phyloP scores from a whole-genome alignment of 2,113 vertebrate species.

The Ctenodactylus gundi region DNA sequence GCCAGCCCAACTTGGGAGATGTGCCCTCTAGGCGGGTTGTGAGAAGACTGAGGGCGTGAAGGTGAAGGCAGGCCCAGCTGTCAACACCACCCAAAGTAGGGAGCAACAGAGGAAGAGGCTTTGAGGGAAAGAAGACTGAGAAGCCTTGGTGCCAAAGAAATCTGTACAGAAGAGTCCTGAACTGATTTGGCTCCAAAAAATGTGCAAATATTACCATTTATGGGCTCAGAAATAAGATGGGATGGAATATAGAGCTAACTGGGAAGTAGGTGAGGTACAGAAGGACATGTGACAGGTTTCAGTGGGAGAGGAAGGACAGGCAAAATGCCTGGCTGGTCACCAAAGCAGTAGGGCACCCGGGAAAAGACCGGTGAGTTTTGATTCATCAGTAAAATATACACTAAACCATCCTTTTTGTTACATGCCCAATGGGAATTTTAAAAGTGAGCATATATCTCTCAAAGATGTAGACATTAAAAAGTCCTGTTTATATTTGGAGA shows the following conservation, averaged over 20 bases:
- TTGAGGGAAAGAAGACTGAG: background rate
- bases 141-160: background rate
- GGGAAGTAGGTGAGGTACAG: background rate
- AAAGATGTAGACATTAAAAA: background rate
- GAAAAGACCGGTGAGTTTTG: background rate
- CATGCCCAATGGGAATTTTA: background rate
- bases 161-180: background rate
- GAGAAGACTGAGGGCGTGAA: background rate
- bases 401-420: background rate
- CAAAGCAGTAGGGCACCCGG: background rate
- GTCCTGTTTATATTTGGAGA: background rate
- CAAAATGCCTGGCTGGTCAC: background rate
- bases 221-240: background rate
- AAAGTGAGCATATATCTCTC: background rate
- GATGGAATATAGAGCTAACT: background rate
- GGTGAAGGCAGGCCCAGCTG: background rate
- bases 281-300: background rate
- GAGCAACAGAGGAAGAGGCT: background rate
- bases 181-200: background rate
- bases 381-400: background rate
- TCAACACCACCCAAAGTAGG: rapidly evolving
- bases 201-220: too few species aligned
- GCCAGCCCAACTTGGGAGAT: background rate
- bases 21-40: background rate
- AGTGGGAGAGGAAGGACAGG: background rate